A percentile compares a stretch with the other conserved stretches of the same genome.
Evolutionary conservation across 2,888 invertebrate species (phyloP).

Genomic region (Phengaris arion): DNA sequence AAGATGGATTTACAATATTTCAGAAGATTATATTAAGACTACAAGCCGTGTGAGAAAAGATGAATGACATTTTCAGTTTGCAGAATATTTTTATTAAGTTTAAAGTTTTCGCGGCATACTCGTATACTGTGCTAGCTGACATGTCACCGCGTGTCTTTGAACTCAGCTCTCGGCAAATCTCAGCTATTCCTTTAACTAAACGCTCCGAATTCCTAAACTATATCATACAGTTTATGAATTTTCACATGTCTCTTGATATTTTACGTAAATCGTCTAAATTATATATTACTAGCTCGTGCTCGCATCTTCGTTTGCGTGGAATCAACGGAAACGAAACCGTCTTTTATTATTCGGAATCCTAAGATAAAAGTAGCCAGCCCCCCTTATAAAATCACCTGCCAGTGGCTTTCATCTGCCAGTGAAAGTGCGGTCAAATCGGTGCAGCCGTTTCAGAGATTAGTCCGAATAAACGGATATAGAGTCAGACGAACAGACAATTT

Average conservation of each 20-base stretch:
- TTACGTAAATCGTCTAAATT: too few relatives aligned
- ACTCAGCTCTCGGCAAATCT: neutral
- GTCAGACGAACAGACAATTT: too few relatives aligned
- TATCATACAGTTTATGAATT: neutral
- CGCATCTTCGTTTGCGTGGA: too few relatives aligned
- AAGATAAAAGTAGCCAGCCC: too few relatives aligned
- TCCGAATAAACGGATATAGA: too few relatives aligned
- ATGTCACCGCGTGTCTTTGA: neutral
- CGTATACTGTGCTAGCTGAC: neutral
- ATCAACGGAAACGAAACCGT: too few relatives aligned
- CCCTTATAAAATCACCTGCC: too few relatives aligned
- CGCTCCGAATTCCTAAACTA: neutral
- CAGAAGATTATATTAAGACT: neutral
- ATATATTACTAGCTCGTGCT: too few relatives aligned
- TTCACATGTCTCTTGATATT: neutral
- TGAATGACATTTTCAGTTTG: neutral
- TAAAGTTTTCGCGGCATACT: neutral
- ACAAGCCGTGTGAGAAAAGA: neutral
- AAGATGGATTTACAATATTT: neutral
- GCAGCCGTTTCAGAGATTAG: too few relatives aligned
- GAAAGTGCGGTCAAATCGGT: too few relatives aligned
- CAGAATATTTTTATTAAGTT: neutral
- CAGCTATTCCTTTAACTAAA: slow-evolving; percentile 21
- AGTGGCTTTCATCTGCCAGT: too few relatives aligned
- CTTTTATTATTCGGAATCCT: too few relatives aligned